Evolutionary conservation across 2,113 vertebrate genomes (phyloP), one percentile per base, ranked within the genome.

Genomic region (Mus pahari): DNA sequence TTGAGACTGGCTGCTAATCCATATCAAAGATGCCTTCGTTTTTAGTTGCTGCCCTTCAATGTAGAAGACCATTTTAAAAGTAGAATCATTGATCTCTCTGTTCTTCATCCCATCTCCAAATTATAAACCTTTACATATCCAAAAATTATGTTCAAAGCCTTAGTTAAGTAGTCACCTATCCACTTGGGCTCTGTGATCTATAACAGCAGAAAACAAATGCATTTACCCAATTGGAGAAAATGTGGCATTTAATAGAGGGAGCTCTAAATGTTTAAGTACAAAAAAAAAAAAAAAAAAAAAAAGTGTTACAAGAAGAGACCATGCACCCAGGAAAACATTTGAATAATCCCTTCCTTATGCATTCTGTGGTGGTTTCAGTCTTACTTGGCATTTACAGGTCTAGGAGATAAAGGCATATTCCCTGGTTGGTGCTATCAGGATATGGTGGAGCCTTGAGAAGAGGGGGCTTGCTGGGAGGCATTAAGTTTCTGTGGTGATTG

Each of bases 121-220:
- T 93, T 91, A 58, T 0, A 70, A 79, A 19, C 55, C 28, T 70
- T 96, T 90, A 82, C 4, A 70, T 45, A 77, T 79, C 77, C 45
- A 68, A 94, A 94, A 66, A 92, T 89, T 91, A 68, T 83, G 86
- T 89, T 89, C 74, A 89, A 86, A 92, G 42, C 0, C 24, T 70
- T 60, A 26, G 5, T 9, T 87, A 91, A 86, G 75, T 58, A 81
- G 64, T 66, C 55, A 12, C 17, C n/a, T 42, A 36, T 86, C 55
- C 33, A 53, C 48, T 82, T 94, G 55, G 55, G 60, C 12, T 91
- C 36, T 87, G 24, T 8, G 53, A 20, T 86, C 24, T 89, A 62
- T 64, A 82, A 39, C 12, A 79, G n/a, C 17, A 60, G 12, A 89
- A 74, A 86, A 17, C 82, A 53, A 89, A 73, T n/a, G 94, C 62